A percentile compares a stretch with the other conserved stretches of the same genome.
Evolutionary conservation across 2,113 vertebrate genomes (phyloP).

Genomic region (Argyrosomus japonicus): DNA sequence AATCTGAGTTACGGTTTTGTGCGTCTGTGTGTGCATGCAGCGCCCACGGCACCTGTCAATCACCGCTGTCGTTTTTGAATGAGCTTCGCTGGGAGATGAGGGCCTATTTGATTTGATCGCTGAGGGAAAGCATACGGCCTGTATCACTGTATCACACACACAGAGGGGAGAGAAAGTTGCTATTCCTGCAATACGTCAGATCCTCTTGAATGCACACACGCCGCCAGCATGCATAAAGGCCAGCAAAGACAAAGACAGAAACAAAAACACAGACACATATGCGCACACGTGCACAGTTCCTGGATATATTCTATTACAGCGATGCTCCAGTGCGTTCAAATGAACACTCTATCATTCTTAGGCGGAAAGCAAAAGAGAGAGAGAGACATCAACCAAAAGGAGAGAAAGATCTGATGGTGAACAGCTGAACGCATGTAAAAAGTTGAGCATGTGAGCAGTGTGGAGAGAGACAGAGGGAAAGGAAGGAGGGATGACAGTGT

Average conservation of each 20-base stretch:
- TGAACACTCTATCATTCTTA: conserved; percentile 36
- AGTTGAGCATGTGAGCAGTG: background rate
- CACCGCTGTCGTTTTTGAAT: conserved; percentile 71
- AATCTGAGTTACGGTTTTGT: conserved; percentile 62
- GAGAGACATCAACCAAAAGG: conserved; percentile 6
- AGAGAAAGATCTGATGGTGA: background rate
- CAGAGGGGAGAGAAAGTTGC: conserved; percentile 43
- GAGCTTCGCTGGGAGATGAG: conserved; percentile 72
- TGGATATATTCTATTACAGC: conserved; percentile 39
- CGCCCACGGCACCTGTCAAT: conserved; percentile 76
- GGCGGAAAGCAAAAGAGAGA: conserved; percentile 1
- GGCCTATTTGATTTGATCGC: conserved; percentile 76
- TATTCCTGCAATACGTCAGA: conserved; percentile 63
- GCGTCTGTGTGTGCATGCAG: conserved; percentile 56
- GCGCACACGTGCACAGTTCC: background rate
- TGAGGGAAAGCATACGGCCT: conserved; percentile 68
- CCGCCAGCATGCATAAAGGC: conserved; percentile 23
- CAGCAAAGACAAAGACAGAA: conserved; percentile 27
- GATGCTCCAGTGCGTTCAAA: conserved; percentile 36
- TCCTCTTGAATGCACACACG: conserved; percentile 42
- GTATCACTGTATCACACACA: conserved; percentile 64
- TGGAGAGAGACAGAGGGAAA: background rate
- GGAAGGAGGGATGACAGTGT: background rate
- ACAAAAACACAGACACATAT: conserved; percentile 23
- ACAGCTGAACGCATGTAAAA: conserved; percentile 9